Percentiles rank a stretch among this genome's conserved stretches.
phyloP scores from a whole-genome alignment of 2,888 invertebrate species.

The Sminthurides aquaticus region DNA sequence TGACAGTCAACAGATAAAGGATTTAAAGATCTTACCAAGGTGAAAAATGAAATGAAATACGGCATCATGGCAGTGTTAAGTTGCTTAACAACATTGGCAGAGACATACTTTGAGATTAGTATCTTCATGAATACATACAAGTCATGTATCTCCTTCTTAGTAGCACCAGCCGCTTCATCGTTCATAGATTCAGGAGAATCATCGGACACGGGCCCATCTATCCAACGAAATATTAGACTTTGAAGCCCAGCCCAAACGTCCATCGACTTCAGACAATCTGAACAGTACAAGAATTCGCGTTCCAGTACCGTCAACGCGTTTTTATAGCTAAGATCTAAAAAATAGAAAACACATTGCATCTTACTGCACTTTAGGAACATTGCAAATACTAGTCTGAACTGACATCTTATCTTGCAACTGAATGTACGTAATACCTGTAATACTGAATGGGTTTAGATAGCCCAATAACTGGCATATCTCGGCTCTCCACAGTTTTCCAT shows the following conservation, averaged over 20 bases:
- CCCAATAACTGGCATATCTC: slow-evolving; percentile 4
- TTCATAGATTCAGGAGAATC: no score
- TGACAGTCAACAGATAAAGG: no score
- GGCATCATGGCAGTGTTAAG: no score
- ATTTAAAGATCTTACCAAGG: no score
- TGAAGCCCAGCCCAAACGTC: slow-evolving; percentile 10
- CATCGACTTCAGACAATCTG: slow-evolving; percentile 2
- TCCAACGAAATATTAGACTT: slow-evolving; percentile 6
- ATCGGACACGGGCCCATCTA: not conserved
- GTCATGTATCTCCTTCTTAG: not conserved
- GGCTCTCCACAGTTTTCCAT: slow-evolving; percentile 1
- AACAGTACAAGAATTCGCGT: not conserved
- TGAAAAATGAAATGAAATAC: no score
- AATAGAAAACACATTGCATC: no score
- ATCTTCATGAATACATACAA: not conserved
- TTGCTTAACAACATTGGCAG: not conserved
- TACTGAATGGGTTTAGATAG: not conserved
- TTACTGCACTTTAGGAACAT: no score
- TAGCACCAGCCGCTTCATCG: not conserved
- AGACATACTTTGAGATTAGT: slow-evolving; percentile 8
- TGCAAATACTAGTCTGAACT: no score
- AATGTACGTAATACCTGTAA: not conserved
- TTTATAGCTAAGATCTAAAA: no score
- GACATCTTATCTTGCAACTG: no score
- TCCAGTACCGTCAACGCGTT: not conserved